Evolutionary conservation across 2,888 invertebrate species (phyloP), one percentile per base, ranked within the genome.

Genomic region (Panorpa germanica): DNA sequence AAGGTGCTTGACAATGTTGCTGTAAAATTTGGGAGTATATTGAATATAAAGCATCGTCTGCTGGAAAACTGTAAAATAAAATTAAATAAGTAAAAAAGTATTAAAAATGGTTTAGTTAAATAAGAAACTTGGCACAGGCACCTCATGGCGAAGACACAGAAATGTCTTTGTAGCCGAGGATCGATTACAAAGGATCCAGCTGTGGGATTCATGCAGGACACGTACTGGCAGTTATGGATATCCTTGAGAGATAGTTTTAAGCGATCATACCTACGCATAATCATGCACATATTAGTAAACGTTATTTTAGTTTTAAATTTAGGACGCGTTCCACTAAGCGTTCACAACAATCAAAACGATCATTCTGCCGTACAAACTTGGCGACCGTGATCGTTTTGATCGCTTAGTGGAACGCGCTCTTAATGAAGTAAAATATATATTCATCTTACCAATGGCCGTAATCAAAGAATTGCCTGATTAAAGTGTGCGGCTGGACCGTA

Each of bases 141-240:
- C 75, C 72, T 76, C 26, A 83, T 72, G 23, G 83, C 80, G 50
- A 85, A 85, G 1, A 81, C 78, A 41, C 78, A 76, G 50, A 85
- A 86, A 47, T 85, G 85, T 34, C 85, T 56, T 48, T 91, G 90
- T 9, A 95, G 59, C 20, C 93, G 64, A 1, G 88, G 71, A 57
- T 91, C 81, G 33, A 93, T 90, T 11, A 85, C 86, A 49, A 93
- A 93, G 32, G 85, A 86, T 12, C 93, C 93, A 10, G 91, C 83
- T 0, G 90, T 88, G 0, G 93, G 93, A 55, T 93, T 93, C 93
- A 95, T 93, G 50, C 85, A 85, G 1, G 90, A 78, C 11, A 91
- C 74, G 50, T 90, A 91, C 59, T 91, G 91, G 23, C 86, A 82
- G 48, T 90, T 85, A 42, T 81, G 77, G 42, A 93, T 83, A 35